Percentiles rank a stretch among this genome's conserved stretches.
Conservation (phyloP, 2,888 invertebrate species). For the Drosophila monieri region DNA sequence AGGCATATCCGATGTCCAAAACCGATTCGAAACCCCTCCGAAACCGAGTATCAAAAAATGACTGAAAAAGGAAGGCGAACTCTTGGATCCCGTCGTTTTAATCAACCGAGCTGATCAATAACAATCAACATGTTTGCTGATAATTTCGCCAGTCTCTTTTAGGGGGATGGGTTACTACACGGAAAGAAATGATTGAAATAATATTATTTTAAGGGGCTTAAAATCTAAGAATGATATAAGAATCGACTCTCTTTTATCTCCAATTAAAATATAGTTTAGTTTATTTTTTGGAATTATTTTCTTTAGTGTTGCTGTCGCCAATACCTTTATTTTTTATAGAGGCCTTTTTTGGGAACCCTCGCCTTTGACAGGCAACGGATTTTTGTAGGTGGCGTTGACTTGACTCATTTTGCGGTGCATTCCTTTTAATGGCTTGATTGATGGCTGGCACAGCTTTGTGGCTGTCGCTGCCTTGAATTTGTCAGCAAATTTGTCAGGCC, state of each 20-base stretch:
- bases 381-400: slow-evolving; percentile 71
- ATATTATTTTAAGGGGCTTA: too few relatives aligned
- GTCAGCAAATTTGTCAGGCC: slow-evolving; percentile 77
- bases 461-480: slow-evolving; percentile 75
- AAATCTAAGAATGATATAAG: too few relatives aligned
- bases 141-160: slow-evolving; percentile 60
- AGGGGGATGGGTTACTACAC: slow-evolving; percentile 24
- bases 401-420: slow-evolving; percentile 76
- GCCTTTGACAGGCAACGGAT: slow-evolving; percentile 36
- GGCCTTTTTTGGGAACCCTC: slow-evolving; percentile 27
- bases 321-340: slow-evolving; percentile 3
- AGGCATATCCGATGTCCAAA: slow-evolving; percentile 69
- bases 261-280: neutral
- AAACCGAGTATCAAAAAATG: slow-evolving; percentile 22
- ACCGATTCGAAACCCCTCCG: slow-evolving; percentile 22
- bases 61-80: neutral
- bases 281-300: neutral
- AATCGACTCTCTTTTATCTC: too few relatives aligned
- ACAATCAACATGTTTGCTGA: slow-evolving; percentile 81
- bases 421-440: slow-evolving; percentile 77
- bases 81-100: slow-evolving; percentile 65
- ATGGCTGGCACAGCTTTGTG: slow-evolving; percentile 73
- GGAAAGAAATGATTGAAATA: neutral
- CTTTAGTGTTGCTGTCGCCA: slow-evolving; percentile 3
- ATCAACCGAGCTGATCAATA: slow-evolving; percentile 78